Evolutionary conservation across 2,888 invertebrate genomes (phyloP), one percentile per base, ranked within the genome.

Genomic region (Polyommatus iphigenia): DNA sequence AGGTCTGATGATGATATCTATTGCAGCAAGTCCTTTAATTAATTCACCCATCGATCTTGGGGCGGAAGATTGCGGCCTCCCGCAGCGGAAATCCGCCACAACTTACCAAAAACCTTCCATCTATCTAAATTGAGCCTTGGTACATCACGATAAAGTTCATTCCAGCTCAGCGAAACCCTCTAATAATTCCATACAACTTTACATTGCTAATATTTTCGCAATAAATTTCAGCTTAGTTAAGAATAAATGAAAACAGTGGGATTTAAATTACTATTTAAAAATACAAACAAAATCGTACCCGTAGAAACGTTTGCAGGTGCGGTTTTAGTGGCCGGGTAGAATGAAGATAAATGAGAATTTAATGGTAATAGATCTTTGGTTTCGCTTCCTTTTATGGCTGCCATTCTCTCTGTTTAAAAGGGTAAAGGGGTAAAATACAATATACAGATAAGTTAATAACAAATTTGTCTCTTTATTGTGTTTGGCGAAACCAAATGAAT

Each of bases 141-240:
- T 3, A 4, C 2, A 0, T 32, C 2, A n/a, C 0, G 8, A 6
- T 79, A 81, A 20, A 67, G 78, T 46, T 5, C 72, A 62, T 75
- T 80, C 76, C 78, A 7, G 59, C 8, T 76, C 10, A 24, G 1
- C 41, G 29, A 18, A 46, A 10, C 32, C n/a, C 73, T 80, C 67
- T 32, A 67, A 67, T 81, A 80, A 81, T 81, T 80, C 79, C 79
- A 75, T 78, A 79, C 78, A 80, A 80, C 78, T 80, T 80, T 81
- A 82, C 82, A 82, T 81, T 82, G 81, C 81, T 82, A 83, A 83
- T 83, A 81, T 81, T 82, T 82, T 79, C 81, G 79, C 79, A 80
- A 82, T 82, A 82, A 82, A 82, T 82, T 82, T 81, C 71, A 79
- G 79, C 80, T 81, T 81, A 82, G 82, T 81, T 82, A 76, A 79